phyloP scores from a whole-genome alignment of 2,113 vertebrate species.

The Actenoides lindsayi region DNA sequence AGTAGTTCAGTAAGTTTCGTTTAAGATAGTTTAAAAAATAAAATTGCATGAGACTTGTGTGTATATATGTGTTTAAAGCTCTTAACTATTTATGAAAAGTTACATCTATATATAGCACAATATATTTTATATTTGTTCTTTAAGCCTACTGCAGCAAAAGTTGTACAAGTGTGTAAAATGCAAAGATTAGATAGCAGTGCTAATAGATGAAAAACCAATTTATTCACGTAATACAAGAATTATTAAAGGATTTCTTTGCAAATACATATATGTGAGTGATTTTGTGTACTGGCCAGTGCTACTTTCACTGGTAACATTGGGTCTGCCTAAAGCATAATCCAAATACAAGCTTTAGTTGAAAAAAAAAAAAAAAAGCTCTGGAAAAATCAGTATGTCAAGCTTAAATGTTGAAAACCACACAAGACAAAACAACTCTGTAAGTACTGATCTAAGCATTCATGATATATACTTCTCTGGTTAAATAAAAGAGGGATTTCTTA shows the following conservation, averaged over 20 bases:
- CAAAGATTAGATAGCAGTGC: not conserved
- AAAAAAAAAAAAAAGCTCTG: not conserved
- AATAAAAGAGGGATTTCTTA: not conserved
- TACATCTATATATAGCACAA: not conserved
- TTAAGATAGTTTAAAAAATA: not conserved
- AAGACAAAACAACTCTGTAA: not conserved
- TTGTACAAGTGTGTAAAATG: not conserved
- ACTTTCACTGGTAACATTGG: not conserved
- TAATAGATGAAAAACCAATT: not conserved
- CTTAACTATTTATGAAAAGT: not conserved
- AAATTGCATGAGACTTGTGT: not conserved
- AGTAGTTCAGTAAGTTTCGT: not conserved
- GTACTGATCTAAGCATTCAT: not conserved
- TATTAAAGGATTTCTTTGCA: not conserved
- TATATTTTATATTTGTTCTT: not conserved
- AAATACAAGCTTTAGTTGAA: not conserved
- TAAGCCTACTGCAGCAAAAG: not conserved
- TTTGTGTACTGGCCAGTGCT: not conserved
- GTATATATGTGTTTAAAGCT: not conserved
- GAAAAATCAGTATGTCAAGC: not conserved
- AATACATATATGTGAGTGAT: not conserved
- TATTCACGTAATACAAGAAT: not conserved
- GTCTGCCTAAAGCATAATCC: not conserved
- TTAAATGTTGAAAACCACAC: not conserved
- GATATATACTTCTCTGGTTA: not conserved